phyloP scores from a whole-genome alignment of 2,888 invertebrate species.

The Microplitis manilae region DNA sequence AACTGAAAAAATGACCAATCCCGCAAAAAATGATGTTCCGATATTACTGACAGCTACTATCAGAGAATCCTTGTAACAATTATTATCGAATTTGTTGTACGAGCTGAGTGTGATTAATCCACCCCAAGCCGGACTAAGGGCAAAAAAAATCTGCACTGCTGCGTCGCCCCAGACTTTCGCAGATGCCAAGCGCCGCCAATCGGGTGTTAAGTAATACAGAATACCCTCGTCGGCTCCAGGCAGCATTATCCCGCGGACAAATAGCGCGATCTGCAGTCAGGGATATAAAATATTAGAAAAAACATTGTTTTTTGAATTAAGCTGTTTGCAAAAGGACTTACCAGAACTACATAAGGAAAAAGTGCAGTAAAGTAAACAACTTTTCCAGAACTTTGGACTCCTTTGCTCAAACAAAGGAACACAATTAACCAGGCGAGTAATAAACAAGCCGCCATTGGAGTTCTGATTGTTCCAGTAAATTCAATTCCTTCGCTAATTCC shows the following conservation, averaged over 20 bases:
- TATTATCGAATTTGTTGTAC: slow-evolving; percentile 88
- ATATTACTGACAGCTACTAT: slow-evolving; percentile 86
- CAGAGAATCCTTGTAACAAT: slow-evolving; percentile 84
- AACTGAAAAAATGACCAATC: slow-evolving; percentile 85
- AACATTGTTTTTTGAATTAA: no score
- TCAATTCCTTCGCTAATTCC: slow-evolving; percentile 83
- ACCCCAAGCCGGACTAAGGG: slow-evolving; percentile 89
- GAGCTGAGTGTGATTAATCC: slow-evolving; percentile 88
- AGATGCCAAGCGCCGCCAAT: slow-evolving; percentile 81
- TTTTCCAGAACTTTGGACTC: slow-evolving; percentile 86
- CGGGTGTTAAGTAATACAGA: slow-evolving; percentile 84
- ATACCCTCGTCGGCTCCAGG: slow-evolving; percentile 86
- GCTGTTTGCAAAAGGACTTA: slow-evolving; percentile 70
- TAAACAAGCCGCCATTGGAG: slow-evolving; percentile 82
- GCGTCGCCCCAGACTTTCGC: slow-evolving; percentile 89
- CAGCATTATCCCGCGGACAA: slow-evolving; percentile 84
- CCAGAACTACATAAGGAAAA: slow-evolving; percentile 83
- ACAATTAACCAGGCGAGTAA: slow-evolving; percentile 86
- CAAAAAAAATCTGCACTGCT: slow-evolving; percentile 90
- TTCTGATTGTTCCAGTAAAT: slow-evolving; percentile 78
- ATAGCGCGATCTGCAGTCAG: slow-evolving; percentile 71
- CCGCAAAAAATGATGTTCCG: slow-evolving; percentile 85
- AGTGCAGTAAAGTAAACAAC: slow-evolving; percentile 85
- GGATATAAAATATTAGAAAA: no score
- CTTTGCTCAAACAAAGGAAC: slow-evolving; percentile 84